phyloP scores from a whole-genome alignment of 2,113 vertebrate species.

The Oryzias woworae region DNA sequence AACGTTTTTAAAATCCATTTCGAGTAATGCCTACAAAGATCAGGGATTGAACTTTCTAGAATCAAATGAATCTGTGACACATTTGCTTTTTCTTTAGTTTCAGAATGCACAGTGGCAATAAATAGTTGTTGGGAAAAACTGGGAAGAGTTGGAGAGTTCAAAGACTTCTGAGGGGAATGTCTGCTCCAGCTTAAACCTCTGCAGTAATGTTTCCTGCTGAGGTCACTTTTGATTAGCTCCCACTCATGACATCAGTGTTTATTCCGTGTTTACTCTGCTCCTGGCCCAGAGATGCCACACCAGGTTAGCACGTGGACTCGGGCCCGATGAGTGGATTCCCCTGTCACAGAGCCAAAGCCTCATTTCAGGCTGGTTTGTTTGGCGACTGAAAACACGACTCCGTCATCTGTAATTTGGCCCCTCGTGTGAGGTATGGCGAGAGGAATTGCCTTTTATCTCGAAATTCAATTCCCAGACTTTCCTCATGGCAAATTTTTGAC shows the following conservation, averaged over 20 bases:
- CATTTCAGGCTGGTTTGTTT: conserved; percentile 64
- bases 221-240: conserved; percentile 49
- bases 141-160: too few relatives aligned
- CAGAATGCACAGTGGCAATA: too few relatives aligned
- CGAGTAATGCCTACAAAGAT: too few relatives aligned
- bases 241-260: conserved; percentile 70
- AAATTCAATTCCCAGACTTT: conserved; percentile 38
- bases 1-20: too few relatives aligned
- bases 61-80: too few relatives aligned
- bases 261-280: conserved; percentile 63
- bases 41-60: too few relatives aligned
- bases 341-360: conserved; percentile 29
- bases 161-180: too few relatives aligned
- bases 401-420: conserved; percentile 61
- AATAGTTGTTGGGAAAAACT: too few relatives aligned
- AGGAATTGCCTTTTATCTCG: conserved; percentile 48
- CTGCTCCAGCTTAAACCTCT: not conserved
- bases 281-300: conserved; percentile 68
- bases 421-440: conserved; percentile 52
- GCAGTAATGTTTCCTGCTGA: conserved; percentile 32
- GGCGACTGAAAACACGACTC: conserved; percentile 62
- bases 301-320: conserved; percentile 41
- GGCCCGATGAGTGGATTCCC: conserved; percentile 44
- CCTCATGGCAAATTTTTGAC: conserved; percentile 28
- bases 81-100: too few relatives aligned